These are phyloP conservation scores for Cotesia typhae DNA, from an alignment of 1,140 invertebrate species.

Conservation along the genomic window DNA sequence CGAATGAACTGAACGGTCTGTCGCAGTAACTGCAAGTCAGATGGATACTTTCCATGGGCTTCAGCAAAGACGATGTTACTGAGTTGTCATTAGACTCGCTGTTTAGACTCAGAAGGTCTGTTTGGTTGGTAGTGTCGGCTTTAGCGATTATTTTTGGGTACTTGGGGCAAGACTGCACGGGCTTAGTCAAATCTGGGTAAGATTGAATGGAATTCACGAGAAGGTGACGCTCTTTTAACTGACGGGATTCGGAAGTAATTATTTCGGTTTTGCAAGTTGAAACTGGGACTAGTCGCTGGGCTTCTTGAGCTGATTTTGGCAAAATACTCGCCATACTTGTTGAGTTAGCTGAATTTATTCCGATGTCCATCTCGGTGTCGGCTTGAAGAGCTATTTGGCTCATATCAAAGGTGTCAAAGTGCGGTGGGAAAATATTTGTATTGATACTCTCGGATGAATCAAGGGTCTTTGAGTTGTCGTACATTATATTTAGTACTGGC, in stretches of 20 bases:
- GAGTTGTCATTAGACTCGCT: constrained; percentile 25
- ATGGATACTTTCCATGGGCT: constrained; percentile 4
- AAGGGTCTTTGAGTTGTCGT: constrained; percentile 49
- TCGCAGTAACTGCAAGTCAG: constrained; percentile 11
- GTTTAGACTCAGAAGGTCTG: constrained; percentile 37
- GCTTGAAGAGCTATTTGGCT: constrained; percentile 54
- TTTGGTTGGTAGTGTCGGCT: constrained; percentile 40
- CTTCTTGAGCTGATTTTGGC: constrained; percentile 50
- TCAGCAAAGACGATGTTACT: not conserved
- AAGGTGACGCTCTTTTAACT: constrained; percentile 35
- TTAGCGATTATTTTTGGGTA: constrained; percentile 51
- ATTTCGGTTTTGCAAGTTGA: constrained; percentile 19
- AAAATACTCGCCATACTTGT: constrained; percentile 57
- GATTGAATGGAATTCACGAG: constrained; percentile 43
- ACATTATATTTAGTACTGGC: constrained; percentile 55
- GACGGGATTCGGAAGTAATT: constrained; percentile 15
- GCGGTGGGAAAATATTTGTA: constrained; percentile 47
- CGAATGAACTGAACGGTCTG: not conserved
- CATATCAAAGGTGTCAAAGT: constrained; percentile 56
- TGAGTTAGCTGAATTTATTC: constrained; percentile 48
- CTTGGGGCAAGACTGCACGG: constrained; percentile 42
- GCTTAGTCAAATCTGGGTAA: constrained; percentile 36
- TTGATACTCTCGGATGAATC: constrained; percentile 42
- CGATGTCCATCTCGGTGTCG: constrained; percentile 51
- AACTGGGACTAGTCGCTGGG: constrained; percentile 41